A percentile compares a stretch with the other conserved stretches of the same genome.
Evolutionary conservation across 2,113 vertebrate species (phyloP).

Genomic region (Abramis brama): DNA sequence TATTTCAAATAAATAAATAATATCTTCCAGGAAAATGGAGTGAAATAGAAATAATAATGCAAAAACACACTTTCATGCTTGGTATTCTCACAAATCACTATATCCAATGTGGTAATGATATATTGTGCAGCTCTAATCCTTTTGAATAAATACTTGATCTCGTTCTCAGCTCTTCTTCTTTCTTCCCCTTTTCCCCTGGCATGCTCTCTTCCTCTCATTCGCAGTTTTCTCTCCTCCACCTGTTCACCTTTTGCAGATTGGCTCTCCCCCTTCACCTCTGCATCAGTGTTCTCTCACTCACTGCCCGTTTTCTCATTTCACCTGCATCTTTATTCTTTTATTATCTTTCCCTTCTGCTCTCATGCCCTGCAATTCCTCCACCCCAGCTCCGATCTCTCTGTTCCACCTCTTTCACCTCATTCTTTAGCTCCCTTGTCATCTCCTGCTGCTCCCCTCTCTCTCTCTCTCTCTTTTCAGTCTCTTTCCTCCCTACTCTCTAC

Average conservation of each 20-base stretch:
- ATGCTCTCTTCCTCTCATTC: background rate
- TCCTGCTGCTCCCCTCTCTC: background rate
- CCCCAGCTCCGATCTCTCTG: background rate
- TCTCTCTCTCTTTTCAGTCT: background rate
- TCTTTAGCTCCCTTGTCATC: background rate
- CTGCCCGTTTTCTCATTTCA: conserved; percentile 27
- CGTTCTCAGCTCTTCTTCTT: background rate
- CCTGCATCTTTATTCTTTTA: conserved; percentile 37
- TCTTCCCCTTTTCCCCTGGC: background rate
- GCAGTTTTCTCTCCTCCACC: conserved; percentile 8
- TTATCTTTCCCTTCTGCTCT: conserved; percentile 14
- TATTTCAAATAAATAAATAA: no score
- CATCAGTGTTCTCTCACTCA: conserved; percentile 13
- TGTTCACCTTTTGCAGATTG: conserved; percentile 30
- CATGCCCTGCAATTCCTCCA: conserved; percentile 11
- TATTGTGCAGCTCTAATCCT: background rate
- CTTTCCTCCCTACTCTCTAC: background rate
- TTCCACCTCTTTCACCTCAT: conserved; percentile 30
- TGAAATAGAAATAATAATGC: no score
- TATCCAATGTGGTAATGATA: no score
- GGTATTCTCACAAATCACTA: no score
- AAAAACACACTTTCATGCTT: no score
- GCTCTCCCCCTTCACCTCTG: conserved; percentile 7
- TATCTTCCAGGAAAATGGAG: background rate
- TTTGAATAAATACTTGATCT: background rate